phyloP scores from a whole-genome alignment of 2,113 vertebrate species.

The human region GRCh38 chr16:80973501-80974000 shows the following conservation, averaged over 20 bases:
- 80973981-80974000: background rate
- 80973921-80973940: background rate
- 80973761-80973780: background rate
- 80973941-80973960: fast-evolving
- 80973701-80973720: background rate
- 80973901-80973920: background rate
- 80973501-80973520: background rate
- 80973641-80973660: no score
- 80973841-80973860: background rate
- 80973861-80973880: background rate
- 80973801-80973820: background rate
- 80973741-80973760: background rate
- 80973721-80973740: background rate
- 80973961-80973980: no score
- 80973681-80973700: background rate
- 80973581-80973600: background rate
- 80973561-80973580: background rate
- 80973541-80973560: background rate
- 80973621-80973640: background rate
- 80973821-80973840: background rate
- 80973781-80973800: background rate
- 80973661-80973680: background rate
- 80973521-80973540: background rate
- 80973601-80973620: background rate
- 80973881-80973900: background rate